Conservation (phyloP, 1,140 invertebrate species). For the Thrips palmi region DNA sequence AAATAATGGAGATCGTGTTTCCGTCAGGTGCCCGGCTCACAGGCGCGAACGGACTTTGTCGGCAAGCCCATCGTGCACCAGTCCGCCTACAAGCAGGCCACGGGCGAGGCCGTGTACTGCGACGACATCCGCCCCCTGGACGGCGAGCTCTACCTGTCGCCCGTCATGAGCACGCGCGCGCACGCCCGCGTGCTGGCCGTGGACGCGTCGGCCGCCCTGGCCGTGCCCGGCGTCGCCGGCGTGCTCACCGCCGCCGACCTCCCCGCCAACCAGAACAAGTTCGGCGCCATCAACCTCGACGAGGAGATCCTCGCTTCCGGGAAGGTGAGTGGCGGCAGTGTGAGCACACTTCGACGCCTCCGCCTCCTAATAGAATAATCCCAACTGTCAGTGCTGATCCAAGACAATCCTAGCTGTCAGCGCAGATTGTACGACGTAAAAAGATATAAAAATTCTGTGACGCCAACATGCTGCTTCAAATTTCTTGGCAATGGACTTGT, state of each 20-base stretch:
- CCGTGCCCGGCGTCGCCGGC: constrained; percentile 47
- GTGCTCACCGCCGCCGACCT: constrained; percentile 56
- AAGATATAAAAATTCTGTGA: too few species aligned
- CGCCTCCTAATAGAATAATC: too few species aligned
- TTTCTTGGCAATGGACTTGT: too few species aligned
- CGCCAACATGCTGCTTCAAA: too few species aligned
- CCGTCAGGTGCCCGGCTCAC: constrained; percentile 34
- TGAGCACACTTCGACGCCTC: constrained; percentile 9
- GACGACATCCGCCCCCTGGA: constrained; percentile 66
- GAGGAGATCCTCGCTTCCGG: constrained; percentile 55
- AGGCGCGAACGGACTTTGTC: constrained; percentile 46
- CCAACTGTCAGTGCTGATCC: too few species aligned
- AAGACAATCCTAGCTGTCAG: too few species aligned
- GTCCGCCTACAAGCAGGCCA: constrained; percentile 73
- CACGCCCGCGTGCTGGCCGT: constrained; percentile 61
- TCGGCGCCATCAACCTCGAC: constrained; percentile 53
- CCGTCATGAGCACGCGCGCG: constrained; percentile 59
- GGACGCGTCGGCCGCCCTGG: constrained; percentile 50
- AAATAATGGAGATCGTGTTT: too few species aligned
- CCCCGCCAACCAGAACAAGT: constrained; percentile 34
- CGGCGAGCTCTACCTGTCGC: constrained; percentile 53
- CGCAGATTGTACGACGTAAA: too few species aligned
- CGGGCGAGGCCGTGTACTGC: constrained; percentile 80
- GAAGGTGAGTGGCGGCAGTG: constrained; percentile 22
- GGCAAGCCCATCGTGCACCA: constrained; percentile 64